Evolutionary conservation across 2,113 vertebrate species (phyloP), one percentile per base, ranked within the genome.

Genomic region (Choloepus hoffmanni): DNA sequence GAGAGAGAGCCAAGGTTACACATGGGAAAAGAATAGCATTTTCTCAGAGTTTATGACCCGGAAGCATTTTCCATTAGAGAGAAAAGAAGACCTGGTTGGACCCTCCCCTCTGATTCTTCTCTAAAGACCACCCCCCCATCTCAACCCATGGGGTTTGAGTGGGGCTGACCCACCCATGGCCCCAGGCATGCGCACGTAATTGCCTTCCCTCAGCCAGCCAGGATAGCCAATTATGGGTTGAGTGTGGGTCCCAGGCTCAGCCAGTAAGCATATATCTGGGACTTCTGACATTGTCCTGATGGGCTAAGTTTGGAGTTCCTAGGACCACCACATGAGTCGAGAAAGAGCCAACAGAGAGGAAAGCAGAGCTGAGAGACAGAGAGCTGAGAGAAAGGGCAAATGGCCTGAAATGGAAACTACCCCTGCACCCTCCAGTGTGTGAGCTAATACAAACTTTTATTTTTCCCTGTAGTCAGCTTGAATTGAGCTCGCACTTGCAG

Each of bases 1-100:
- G 87, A 97, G 73, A 88, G 58, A 86, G 36, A 94, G 70, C 50
- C 83, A 67, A 67, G 45, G 67, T 97, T 67, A 97, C 72, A 79
- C 4, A 43, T 0, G 28, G 62, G 77, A 28, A 55, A 26, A 79
- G 55, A 73, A 45, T 16, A 55, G 2, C 81, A 28, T 60, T 36
- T 91, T 70, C 48, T 67, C 70, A 3, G 26, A 1, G 16, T 48
- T 68, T 72, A 50, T 2, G 67, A 74, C 58, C 85, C 72, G 55
- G 83, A 50, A 55, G 68, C 15, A 26, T 70, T 53, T 18, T 7
- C 81, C 60, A 53, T 78, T 63, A 36, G 79, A 21, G 19, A 65
- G 30, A 50, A 93, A 48, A 78, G 40, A 85, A 77, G 58, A 68
- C 10, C n/a, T 77, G 23, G 40, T 77, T 21, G 58, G 58, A 21